Base-by-base conservation (phyloP, 64 coral and sea anemone species). In the Orbicella faveolata region DNA sequence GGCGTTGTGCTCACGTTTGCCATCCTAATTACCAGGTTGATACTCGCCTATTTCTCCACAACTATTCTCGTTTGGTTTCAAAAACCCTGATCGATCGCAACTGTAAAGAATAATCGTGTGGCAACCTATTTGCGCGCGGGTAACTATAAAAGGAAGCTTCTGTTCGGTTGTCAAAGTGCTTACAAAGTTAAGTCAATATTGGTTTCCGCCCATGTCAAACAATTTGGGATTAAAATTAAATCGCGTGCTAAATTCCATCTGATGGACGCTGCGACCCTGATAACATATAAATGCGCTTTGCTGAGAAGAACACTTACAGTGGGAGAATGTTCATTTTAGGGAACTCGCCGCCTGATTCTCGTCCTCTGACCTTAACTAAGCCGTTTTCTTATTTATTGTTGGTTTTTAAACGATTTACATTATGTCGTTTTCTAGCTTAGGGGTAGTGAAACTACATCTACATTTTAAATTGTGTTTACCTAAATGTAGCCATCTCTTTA, bases 191-290 rank as follows among this genome's bases (percentile, higher is more conserved):
- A 25, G 63, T 44, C 61, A 85, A 85, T 85, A 72, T 85, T 85
- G 1, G 63, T 85, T 10, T 72, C 39, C 37, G 39, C 20, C 37
- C 63, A 41, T 23, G 67, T 57, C 25, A 33, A 79, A 79, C 19
- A 63, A 35, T 16, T 81, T 34, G 25, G 18, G 55, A 81, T 81
- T 63, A 81, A 13, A 81, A 63, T 81, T 34, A 81, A 63, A 81
- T 63, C 25, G 75, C 9, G 18, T 48, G 19, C 51, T 21, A 78
- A 78, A 20, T 39, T n/a, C 18, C 23, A 78, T 21, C 19, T 51
- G 36, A 78, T 78, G 39, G 20, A 20, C 37, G 44, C 16, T 23
- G 19, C 15, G 5, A 78, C 18, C 4, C 19, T 78, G 41, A 20
- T 9, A 19, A 53, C 37, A 11, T 11, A 70, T 70, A 25, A 70